Evolutionary conservation across 2,888 invertebrate species (phyloP), one percentile per base, ranked within the genome.

Genomic region (Phengaris arion): DNA sequence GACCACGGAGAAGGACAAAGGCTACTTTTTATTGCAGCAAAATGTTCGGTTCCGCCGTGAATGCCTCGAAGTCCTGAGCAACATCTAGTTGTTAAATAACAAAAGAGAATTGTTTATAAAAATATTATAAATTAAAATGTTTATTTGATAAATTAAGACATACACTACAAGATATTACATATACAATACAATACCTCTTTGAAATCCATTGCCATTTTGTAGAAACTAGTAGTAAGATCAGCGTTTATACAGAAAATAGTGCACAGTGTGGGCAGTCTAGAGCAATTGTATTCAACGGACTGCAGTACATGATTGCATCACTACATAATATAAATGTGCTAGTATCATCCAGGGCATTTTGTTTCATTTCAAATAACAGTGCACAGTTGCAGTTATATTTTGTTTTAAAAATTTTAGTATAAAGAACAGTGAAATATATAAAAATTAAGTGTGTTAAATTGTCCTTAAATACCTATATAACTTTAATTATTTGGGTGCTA

Each of bases 261-360:
- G 35, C 35, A 22, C 59, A 13, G 64, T 22, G 64, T 45, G 45
- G 45, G 64, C 12, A 64, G 35, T 64, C 59, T 64, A 45, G 64
- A 7, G 35, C 64, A 64, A 45, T 64, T 64, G 64, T 45, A 7
- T 64, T 64, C 35, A 35, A 64, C 52, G 8, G 10, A 52, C 4
- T 35, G 7, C 13, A 45, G 64, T 13, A 64, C 64, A 45, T 35
- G 64, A 64, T 64, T 64, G 35, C 64, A 64, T 64, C 64, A 64
- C 64, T 35, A 45, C 64, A 45, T 45, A 64, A 35, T 45, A 64
- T 13, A 12, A 64, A 13, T 13, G 35, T 64, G 35, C 6, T 45
- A 35, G 35, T 35, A 12, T 45, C 59, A 1, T 22, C 35, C 12
- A 6, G 12, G 6, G 12, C 35, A 64, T 64, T 35, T 64, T 64